Evolutionary conservation across 2,888 invertebrate genomes (phyloP).

Genomic region (Euzetes globulus): DNA sequence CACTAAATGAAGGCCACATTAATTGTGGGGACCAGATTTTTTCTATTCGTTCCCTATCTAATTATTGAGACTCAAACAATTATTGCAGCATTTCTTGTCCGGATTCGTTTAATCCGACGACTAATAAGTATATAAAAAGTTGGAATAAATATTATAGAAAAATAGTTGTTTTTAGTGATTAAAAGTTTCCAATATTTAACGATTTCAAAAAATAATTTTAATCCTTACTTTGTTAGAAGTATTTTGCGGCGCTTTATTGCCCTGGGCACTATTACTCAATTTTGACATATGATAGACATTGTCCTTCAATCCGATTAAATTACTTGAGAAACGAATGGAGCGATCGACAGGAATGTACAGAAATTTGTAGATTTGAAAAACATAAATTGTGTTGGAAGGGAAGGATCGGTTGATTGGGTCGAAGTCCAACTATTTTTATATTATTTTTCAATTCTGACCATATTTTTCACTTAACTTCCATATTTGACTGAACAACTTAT

Average conservation of each 20-base stretch:
- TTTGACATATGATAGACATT: conserved; percentile 39
- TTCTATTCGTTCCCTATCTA: neutral
- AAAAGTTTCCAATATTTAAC: too few relatives aligned
- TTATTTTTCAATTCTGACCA: too few relatives aligned
- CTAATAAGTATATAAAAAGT: conserved; percentile 8
- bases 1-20: conserved; percentile 1
- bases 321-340: too few relatives aligned
- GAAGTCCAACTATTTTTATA: too few relatives aligned
- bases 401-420: too few relatives aligned
- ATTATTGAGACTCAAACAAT: neutral
- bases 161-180: neutral
- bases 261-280: conserved; percentile 38
- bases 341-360: too few relatives aligned
- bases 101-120: neutral
- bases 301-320: too few relatives aligned
- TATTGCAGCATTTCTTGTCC: too few relatives aligned
- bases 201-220: neutral
- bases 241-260: conserved; percentile 37
- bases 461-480: too few relatives aligned
- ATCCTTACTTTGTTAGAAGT: conserved; percentile 13
- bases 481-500: too few relatives aligned
- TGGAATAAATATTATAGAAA: neutral
- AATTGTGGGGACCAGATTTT: conserved; percentile 15
- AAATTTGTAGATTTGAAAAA: too few relatives aligned
- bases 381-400: too few relatives aligned